Percentiles rank a stretch among this genome's conserved stretches.
Conservation (phyloP, 2,797 vertebrate genomes). For the Amazona finschi region DNA sequence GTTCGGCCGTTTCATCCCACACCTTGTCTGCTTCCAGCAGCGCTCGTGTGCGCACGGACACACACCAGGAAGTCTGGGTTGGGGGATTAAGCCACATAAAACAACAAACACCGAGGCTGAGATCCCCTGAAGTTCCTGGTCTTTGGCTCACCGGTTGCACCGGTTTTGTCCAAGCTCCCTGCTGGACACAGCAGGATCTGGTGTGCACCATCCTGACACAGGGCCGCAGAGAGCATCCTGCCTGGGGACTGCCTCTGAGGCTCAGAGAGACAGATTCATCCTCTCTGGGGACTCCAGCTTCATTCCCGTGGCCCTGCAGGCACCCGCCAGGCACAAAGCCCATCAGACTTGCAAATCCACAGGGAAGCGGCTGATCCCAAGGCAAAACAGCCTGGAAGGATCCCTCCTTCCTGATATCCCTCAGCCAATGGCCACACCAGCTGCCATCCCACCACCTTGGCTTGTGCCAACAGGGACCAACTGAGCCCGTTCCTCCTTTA, state of each 20-base stretch:
- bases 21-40: not conserved
- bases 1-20: not conserved
- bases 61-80: not conserved
- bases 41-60: not conserved
- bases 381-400: not conserved
- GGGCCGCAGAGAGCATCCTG: not conserved
- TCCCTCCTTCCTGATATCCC: not conserved
- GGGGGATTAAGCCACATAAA: not conserved
- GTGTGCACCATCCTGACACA: not conserved
- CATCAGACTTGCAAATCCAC: not conserved
- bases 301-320: rapidly evolving
- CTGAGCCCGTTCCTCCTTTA: not conserved
- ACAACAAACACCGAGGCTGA: rapidly evolving
- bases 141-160: not conserved
- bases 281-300: rapidly evolving
- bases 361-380: not conserved
- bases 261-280: not conserved
- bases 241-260: not conserved
- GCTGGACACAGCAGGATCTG: not conserved
- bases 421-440: not conserved
- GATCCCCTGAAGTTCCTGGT: rapidly evolving
- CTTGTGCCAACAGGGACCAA: not conserved
- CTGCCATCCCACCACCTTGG: not conserved
- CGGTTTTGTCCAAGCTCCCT: not conserved
- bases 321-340: not conserved